Conservation (phyloP, 2,888 invertebrate genomes). For the Tachina grossa region DNA sequence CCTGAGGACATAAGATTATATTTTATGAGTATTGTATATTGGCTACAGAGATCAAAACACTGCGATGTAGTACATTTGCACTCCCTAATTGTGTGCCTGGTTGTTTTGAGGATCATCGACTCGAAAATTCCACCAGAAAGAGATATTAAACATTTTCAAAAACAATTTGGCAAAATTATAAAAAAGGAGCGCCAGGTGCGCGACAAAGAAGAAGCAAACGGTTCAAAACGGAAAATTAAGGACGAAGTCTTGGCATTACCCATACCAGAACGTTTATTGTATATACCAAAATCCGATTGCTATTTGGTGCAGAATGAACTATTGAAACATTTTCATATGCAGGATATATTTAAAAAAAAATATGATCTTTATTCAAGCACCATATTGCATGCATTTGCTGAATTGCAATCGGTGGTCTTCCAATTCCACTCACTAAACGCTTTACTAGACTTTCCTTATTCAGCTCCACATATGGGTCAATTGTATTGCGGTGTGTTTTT, state of each 20-base stretch:
- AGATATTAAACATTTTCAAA: slow-evolving; percentile 77
- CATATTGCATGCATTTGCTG: slow-evolving; percentile 81
- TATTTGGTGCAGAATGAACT: slow-evolving; percentile 79
- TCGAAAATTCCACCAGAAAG: slow-evolving; percentile 80
- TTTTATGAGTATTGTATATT: slow-evolving; percentile 80
- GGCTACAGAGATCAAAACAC: slow-evolving; percentile 79
- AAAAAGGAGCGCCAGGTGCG: slow-evolving; percentile 78
- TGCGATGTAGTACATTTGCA: slow-evolving; percentile 79
- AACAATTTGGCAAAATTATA: slow-evolving; percentile 78
- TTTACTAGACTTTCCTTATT: slow-evolving; percentile 86
- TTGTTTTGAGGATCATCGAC: slow-evolving; percentile 79
- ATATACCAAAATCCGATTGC: slow-evolving; percentile 79
- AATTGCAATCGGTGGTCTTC: slow-evolving; percentile 81
- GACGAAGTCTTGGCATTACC: slow-evolving; percentile 73
- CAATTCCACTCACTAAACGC: slow-evolving; percentile 84
- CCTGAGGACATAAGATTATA: slow-evolving; percentile 79
- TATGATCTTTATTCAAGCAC: slow-evolving; percentile 79
- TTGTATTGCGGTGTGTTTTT: slow-evolving; percentile 90
- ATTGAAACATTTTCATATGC: slow-evolving; percentile 81
- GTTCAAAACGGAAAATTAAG: slow-evolving; percentile 73
- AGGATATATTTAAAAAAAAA: slow-evolving; percentile 80
- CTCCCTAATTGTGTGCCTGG: slow-evolving; percentile 78
- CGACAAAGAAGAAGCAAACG: slow-evolving; percentile 75
- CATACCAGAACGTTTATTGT: slow-evolving; percentile 76
- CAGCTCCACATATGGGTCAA: slow-evolving; percentile 85